A percentile compares a stretch with the other conserved stretches of the same genome.
Conservation (phyloP, 2,113 vertebrate genomes). For the Scartelaos histophorus region DNA sequence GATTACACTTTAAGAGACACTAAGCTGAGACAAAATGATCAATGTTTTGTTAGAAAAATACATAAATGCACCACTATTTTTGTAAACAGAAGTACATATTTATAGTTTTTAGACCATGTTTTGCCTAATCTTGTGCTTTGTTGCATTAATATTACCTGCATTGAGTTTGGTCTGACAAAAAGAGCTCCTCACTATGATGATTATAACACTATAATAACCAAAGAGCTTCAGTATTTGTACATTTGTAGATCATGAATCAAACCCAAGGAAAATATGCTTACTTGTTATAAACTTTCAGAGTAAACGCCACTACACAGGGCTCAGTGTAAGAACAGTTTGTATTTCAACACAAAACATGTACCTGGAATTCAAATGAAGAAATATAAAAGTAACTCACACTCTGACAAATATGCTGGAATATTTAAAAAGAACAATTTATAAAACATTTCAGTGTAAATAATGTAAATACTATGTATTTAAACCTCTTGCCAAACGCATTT, state of each 20-base stretch:
- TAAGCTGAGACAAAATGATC: neutral
- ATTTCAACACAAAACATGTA: neutral
- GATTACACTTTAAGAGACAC: neutral
- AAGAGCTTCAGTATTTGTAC: neutral
- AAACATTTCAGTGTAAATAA: conserved; percentile 40
- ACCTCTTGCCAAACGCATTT: conserved; percentile 13
- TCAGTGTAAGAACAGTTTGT: neutral
- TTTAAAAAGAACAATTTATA: conserved; percentile 21
- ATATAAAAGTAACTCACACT: neutral
- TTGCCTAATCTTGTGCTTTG: conserved; percentile 10
- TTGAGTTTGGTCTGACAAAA: conserved; percentile 32
- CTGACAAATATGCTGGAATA: neutral
- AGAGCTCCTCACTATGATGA: neutral
- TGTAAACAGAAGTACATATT: conserved; percentile 28
- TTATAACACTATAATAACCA: neutral
- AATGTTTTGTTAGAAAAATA: conserved; percentile 7
- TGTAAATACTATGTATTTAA: conserved; percentile 44
- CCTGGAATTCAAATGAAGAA: conserved; percentile 18
- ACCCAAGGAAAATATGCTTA: neutral
- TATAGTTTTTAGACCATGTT: conserved; percentile 5
- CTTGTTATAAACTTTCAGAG: neutral
- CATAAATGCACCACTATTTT: conserved; percentile 38
- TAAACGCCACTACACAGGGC: neutral
- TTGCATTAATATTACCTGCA: neutral
- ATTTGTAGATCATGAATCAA: neutral